Evolutionary conservation across 23 tunicate genomes (phyloP).

Genomic region (Halocynthia aurantium): DNA sequence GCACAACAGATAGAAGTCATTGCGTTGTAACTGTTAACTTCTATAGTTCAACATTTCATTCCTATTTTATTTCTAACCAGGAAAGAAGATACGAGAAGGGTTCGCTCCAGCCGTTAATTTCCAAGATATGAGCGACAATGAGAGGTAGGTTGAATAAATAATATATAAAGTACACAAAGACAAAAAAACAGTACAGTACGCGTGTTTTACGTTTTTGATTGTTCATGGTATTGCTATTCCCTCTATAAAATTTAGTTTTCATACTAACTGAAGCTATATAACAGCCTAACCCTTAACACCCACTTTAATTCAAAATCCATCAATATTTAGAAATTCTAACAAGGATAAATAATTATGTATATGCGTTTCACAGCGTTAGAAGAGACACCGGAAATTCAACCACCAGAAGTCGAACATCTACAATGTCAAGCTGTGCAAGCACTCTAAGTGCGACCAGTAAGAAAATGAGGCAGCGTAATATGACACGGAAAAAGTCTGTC

Average conservation of each 20-base stretch:
- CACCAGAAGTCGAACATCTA: constrained; percentile 8
- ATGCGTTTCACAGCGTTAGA: constrained; percentile 1
- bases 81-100: too few species aligned
- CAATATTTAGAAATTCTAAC: too few species aligned
- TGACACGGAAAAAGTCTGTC: constrained; percentile 28
- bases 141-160: constrained; percentile 2
- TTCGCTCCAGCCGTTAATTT: constrained; percentile 15
- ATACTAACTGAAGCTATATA: too few species aligned
- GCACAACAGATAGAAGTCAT: too few species aligned
- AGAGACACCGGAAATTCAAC: constrained; percentile 8
- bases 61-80: too few species aligned
- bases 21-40: too few species aligned
- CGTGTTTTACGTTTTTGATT: not conserved
- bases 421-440: not conserved
- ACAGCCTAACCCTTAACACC: too few species aligned
- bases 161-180: not conserved
- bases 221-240: not conserved
- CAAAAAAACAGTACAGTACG: not conserved
- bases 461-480: not conserved
- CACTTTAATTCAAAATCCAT: too few species aligned
- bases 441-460: not conserved
- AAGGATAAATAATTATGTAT: too few species aligned
- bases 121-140: constrained; percentile 21
- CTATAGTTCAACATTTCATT: too few species aligned
- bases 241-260: too few species aligned